A percentile compares a stretch with the other conserved stretches of the same genome.
These are phyloP conservation scores for Tanaodytes sp. DNA, from an alignment of 2,888 invertebrate species.

Conservation along the genomic window DNA sequence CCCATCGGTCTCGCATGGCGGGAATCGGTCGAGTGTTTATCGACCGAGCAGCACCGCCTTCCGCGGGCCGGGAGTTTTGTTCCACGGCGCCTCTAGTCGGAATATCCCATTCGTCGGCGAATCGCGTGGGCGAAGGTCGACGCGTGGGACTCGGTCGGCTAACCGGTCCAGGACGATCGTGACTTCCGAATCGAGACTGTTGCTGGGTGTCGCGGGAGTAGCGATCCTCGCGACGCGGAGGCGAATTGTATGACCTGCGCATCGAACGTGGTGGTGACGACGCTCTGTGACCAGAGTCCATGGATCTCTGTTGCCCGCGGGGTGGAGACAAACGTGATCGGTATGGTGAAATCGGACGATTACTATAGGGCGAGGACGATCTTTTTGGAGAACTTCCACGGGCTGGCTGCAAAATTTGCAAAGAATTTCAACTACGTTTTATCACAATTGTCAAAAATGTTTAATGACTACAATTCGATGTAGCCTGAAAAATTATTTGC, in stretches of 20 bases:
- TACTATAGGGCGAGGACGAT: conserved; percentile 33
- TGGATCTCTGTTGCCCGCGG: conserved; percentile 14
- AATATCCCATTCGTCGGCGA: conserved; percentile 68
- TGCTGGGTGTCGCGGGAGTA: conserved; percentile 14
- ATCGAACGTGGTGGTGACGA: conserved; percentile 50
- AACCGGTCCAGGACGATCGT: conserved; percentile 22
- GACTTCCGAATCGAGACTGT: conserved; percentile 18
- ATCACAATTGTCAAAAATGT: too few species aligned
- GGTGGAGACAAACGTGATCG: conserved; percentile 55
- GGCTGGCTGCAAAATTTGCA: conserved; percentile 49
- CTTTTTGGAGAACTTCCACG: conserved; percentile 40
- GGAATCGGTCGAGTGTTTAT: conserved; percentile 8
- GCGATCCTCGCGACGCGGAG: conserved; percentile 48
- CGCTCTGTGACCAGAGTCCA: conserved; percentile 46
- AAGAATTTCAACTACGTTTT: too few species aligned
- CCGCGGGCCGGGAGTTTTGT: conserved; percentile 55
- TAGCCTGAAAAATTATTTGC: too few species aligned
- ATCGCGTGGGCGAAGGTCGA: conserved; percentile 55
- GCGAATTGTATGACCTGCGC: conserved; percentile 42
- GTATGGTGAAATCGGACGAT: conserved; percentile 35
- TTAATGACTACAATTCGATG: too few species aligned
- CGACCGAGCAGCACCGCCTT: conserved; percentile 14
- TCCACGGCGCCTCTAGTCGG: conserved; percentile 66
- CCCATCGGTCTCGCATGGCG: conserved; percentile 29
- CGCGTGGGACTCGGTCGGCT: conserved; percentile 53